These are phyloP conservation scores for Podilymbus podiceps DNA, from an alignment of 2,113 vertebrate species.

Conservation along the genomic window DNA sequence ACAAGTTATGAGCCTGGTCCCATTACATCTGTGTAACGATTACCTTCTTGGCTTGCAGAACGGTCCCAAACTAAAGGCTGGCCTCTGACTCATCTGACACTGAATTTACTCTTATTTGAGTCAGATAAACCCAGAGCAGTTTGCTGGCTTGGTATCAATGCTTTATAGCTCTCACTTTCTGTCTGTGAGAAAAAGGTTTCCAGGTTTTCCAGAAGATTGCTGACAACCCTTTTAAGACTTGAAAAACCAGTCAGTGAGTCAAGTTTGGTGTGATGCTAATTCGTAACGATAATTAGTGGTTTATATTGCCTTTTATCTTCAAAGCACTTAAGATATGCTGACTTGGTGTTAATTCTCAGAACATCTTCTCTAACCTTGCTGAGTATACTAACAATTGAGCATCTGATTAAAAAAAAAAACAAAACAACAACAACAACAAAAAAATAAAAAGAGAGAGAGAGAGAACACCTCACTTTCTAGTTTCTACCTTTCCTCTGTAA, in stretches of 20 bases:
- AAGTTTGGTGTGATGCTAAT: slow-evolving; percentile 21
- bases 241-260: slow-evolving; percentile 53
- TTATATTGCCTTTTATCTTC: slow-evolving; percentile 35
- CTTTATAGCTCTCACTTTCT: background rate
- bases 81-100: background rate
- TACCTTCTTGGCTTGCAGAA: background rate
- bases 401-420: background rate
- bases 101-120: background rate
- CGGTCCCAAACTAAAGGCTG: background rate
- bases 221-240: slow-evolving; percentile 29
- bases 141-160: background rate
- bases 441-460: background rate
- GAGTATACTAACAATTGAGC: background rate
- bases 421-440: background rate
- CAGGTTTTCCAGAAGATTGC: background rate
- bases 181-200: background rate
- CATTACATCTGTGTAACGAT: background rate
- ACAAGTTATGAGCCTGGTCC: background rate
- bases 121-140: background rate
- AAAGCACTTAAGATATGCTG: slow-evolving; percentile 37
- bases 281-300: slow-evolving; percentile 23
- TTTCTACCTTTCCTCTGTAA: background rate
- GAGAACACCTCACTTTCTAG: background rate
- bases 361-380: background rate
- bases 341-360: background rate